A percentile compares a stretch with the other conserved stretches of the same genome.
Conservation (phyloP, 2,888 invertebrate species). For the Harpalus rufipes region DNA sequence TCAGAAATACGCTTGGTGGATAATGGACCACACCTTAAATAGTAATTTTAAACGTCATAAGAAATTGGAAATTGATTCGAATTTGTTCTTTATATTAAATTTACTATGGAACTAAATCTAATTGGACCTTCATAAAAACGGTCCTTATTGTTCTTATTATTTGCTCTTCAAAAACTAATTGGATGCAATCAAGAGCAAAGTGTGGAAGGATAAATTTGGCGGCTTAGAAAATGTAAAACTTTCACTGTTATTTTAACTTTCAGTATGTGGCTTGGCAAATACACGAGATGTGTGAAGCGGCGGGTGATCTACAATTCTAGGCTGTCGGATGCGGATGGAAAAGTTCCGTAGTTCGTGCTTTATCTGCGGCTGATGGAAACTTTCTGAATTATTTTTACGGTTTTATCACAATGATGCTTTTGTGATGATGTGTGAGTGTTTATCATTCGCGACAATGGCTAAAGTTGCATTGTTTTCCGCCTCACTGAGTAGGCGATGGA, state of each 20-base stretch:
- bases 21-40: too few species aligned
- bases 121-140: too few species aligned
- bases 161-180: not conserved
- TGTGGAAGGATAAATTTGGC: not conserved
- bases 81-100: too few species aligned
- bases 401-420: conserved; percentile 66
- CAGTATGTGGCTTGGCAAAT: conserved; percentile 33
- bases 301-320: conserved; percentile 63
- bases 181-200: conserved; percentile 1
- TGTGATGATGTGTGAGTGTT: conserved; percentile 67
- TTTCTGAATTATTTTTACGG: conserved; percentile 67
- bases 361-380: conserved; percentile 60
- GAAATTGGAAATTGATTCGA: too few species aligned
- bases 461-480: conserved; percentile 65
- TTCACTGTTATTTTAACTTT: conserved; percentile 52
- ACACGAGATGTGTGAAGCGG: conserved; percentile 35
- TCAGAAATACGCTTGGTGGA: too few species aligned
- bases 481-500: conserved; percentile 47
- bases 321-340: conserved; percentile 63
- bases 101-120: too few species aligned
- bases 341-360: conserved; percentile 63
- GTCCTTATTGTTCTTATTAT: too few species aligned
- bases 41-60: too few species aligned
- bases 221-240: conserved; percentile 7
- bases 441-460: conserved; percentile 63